Conservation (phyloP, 2,113 vertebrate species). For the Cyprinodon brontotheroides region DNA sequence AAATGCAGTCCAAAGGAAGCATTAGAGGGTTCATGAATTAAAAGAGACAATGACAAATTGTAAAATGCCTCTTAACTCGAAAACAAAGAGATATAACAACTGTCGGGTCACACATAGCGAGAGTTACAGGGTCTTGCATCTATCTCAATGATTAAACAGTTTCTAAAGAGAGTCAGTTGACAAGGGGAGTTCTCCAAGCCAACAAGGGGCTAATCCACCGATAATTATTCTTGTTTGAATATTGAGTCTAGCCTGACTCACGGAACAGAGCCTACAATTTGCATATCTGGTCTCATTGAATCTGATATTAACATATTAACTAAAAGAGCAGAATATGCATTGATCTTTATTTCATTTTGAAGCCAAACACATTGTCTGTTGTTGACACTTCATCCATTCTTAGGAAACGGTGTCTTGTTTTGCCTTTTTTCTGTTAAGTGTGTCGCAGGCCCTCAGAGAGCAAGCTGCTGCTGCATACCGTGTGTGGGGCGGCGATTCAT, state of each 20-base stretch:
- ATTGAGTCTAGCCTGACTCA: slow-evolving; percentile 51
- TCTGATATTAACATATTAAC: slow-evolving; percentile 25
- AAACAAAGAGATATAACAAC: slow-evolving; percentile 17
- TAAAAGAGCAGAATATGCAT: slow-evolving; percentile 8
- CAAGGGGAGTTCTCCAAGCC: slow-evolving; percentile 57
- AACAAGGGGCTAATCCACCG: slow-evolving; percentile 67
- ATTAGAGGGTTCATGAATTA: background rate
- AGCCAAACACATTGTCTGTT: slow-evolving; percentile 6
- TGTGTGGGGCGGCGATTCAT: slow-evolving; percentile 61
- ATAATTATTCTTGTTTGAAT: slow-evolving; percentile 72
- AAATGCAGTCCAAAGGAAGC: slow-evolving; percentile 4
- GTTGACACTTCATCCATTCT: slow-evolving; percentile 46
- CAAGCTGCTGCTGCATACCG: slow-evolving; percentile 25
- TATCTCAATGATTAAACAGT: slow-evolving; percentile 54
- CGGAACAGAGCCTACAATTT: slow-evolving; percentile 30
- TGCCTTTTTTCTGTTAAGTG: slow-evolving; percentile 55
- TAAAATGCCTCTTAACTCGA: background rate
- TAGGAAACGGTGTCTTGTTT: slow-evolving; percentile 50
- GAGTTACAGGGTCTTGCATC: slow-evolving; percentile 7
- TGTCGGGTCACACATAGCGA: background rate
- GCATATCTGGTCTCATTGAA: slow-evolving; percentile 30
- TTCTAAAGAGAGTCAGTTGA: slow-evolving; percentile 52
- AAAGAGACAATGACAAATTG: background rate
- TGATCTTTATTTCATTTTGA: slow-evolving; percentile 4
- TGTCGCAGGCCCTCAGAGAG: slow-evolving; percentile 57